Conservation (phyloP, 53 echinoderm and acorn worm species). For the Luidia sarsii region DNA sequence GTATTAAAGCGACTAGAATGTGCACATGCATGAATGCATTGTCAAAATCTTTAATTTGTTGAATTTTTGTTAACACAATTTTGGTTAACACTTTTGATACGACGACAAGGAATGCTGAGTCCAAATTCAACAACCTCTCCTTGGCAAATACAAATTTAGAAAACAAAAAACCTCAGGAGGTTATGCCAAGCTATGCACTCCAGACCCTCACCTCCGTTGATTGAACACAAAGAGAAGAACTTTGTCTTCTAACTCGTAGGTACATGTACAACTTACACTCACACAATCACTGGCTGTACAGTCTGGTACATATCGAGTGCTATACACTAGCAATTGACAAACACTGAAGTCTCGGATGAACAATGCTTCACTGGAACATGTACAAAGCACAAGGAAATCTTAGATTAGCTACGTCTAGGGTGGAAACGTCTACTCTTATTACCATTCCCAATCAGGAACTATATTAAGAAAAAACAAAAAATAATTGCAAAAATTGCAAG, state of each 20-base stretch:
- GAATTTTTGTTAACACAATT: neutral
- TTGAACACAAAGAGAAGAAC: neutral
- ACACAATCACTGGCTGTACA: slow-evolving; percentile 41
- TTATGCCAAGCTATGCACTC: neutral
- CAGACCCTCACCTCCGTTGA: neutral
- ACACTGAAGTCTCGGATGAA: neutral
- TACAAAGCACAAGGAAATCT: slow-evolving; percentile 19
- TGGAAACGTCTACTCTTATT: too few relatives aligned
- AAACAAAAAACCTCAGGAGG: neutral
- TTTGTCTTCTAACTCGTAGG: neutral
- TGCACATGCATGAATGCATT: neutral
- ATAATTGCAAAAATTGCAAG: slow-evolving; percentile 8
- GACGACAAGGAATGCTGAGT: neutral
- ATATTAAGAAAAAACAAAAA: slow-evolving; percentile 18
- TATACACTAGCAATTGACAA: neutral
- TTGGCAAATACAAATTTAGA: neutral
- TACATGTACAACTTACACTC: slow-evolving; percentile 3
- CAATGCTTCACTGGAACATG: slow-evolving; percentile 2
- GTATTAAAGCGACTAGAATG: neutral
- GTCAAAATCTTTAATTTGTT: too few relatives aligned
- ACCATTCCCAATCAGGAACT: too few relatives aligned
- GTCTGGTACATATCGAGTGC: neutral
- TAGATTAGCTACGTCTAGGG: too few relatives aligned
- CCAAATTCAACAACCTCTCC: neutral
- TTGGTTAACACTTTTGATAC: neutral